These are phyloP conservation scores for Coenobita brevimanus DNA, from an alignment of 1,140 invertebrate genomes.

Conservation along the genomic window DNA sequence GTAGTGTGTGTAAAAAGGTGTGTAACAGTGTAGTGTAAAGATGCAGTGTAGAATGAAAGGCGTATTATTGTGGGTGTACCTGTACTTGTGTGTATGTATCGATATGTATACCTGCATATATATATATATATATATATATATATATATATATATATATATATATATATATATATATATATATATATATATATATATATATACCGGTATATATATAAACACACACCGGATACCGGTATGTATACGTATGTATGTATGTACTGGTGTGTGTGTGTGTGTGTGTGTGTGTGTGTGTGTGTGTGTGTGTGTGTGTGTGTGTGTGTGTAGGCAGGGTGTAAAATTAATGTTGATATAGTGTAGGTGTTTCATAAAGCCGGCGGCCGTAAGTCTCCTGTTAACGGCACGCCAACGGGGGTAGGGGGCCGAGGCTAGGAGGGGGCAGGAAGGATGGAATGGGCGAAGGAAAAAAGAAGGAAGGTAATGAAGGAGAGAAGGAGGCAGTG, in stretches of 20 bases:
- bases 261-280: neutral
- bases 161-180: conserved; percentile 36
- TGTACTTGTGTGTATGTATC: neutral
- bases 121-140: conserved; percentile 10
- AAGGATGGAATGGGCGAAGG: too few relatives aligned
- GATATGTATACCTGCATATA: conserved; percentile 9
- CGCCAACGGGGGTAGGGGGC: too few relatives aligned
- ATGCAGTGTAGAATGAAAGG: neutral
- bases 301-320: too few relatives aligned
- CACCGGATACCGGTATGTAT: too few relatives aligned
- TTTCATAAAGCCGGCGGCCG: too few relatives aligned
- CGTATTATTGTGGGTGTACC: neutral
- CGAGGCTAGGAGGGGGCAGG: too few relatives aligned
- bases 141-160: conserved; percentile 26
- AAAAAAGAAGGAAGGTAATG: too few relatives aligned
- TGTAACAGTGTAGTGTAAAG: neutral
- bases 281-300: conserved; percentile 7
- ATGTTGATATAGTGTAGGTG: too few relatives aligned
- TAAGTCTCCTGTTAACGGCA: too few relatives aligned
- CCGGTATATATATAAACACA: too few relatives aligned
- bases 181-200: conserved; percentile 36
- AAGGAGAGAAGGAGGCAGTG: too few relatives aligned
- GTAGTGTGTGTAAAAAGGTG: neutral
- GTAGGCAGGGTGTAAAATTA: too few relatives aligned
- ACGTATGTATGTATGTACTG: conserved; percentile 21